phyloP scores from a whole-genome alignment of 2,113 vertebrate genomes.

The Xenopus borealis region DNA sequence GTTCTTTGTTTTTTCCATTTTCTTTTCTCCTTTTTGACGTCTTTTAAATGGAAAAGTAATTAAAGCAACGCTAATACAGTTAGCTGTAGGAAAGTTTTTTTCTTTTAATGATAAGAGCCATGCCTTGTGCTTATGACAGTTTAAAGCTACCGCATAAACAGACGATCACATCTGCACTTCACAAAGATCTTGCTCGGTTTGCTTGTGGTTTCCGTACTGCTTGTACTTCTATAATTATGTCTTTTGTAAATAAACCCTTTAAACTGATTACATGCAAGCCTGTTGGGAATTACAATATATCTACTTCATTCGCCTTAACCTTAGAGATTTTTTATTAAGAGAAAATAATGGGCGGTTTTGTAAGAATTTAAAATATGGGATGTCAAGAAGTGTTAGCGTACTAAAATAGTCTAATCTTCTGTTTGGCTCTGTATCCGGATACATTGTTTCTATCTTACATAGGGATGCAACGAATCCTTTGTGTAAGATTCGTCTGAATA shows the following conservation, averaged over 20 bases:
- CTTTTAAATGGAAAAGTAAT: too few relatives aligned
- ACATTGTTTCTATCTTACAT: background rate
- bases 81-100: too few relatives aligned
- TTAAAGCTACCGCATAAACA: slow-evolving; percentile 14
- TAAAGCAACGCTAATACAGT: too few relatives aligned
- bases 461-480: too few relatives aligned
- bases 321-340: slow-evolving; percentile 48
- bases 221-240: slow-evolving; percentile 57
- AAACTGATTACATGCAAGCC: slow-evolving; percentile 49
- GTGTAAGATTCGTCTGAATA: too few relatives aligned
- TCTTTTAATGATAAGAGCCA: slow-evolving; percentile 1
- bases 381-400: slow-evolving; percentile 53
- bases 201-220: slow-evolving; percentile 42
- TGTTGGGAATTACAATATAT: slow-evolving; percentile 57
- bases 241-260: slow-evolving; percentile 59
- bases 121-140: background rate
- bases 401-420: too few relatives aligned
- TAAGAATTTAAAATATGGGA: slow-evolving; percentile 50
- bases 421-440: background rate
- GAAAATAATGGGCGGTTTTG: slow-evolving; percentile 46
- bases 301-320: slow-evolving; percentile 53
- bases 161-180: background rate
- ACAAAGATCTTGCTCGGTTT: slow-evolving; percentile 39
- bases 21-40: too few relatives aligned
- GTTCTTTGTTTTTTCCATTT: too few relatives aligned